A percentile compares a stretch with the other conserved stretches of the same genome.
Conservation (phyloP, 1,140 invertebrate genomes). For the Scaptomyza hsui region DNA sequence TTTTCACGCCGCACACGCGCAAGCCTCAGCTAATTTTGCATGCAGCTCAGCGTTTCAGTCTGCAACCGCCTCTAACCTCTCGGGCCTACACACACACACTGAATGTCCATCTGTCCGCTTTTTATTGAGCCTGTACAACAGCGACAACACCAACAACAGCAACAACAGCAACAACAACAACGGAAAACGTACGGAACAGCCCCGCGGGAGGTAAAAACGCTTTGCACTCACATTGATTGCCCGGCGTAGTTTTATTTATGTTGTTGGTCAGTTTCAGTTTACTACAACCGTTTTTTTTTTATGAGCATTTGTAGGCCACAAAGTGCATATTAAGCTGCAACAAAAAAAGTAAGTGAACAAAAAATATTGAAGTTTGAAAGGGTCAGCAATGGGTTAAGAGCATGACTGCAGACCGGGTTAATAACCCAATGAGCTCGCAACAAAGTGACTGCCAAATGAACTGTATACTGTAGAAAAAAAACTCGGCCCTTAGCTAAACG, state of each 20-base stretch:
- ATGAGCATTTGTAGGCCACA: slow-evolving; percentile 77
- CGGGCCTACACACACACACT: background rate
- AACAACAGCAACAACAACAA: slow-evolving; percentile 20
- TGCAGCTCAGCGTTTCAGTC: slow-evolving; percentile 74
- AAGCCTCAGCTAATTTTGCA: slow-evolving; percentile 74
- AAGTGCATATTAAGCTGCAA: slow-evolving; percentile 72
- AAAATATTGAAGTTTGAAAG: slow-evolving; percentile 29
- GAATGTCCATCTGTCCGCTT: slow-evolving; percentile 56
- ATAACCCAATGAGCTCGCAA: slow-evolving; percentile 36
- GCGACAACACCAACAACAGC: slow-evolving; percentile 10
- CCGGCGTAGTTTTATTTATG: slow-evolving; percentile 79
- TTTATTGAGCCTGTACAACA: slow-evolving; percentile 63
- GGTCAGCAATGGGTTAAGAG: slow-evolving; percentile 71
- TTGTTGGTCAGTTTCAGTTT: slow-evolving; percentile 61
- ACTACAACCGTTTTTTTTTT: slow-evolving; percentile 60
- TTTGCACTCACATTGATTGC: slow-evolving; percentile 81
- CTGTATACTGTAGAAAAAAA: slow-evolving; percentile 8
- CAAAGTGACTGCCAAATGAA: slow-evolving; percentile 32
- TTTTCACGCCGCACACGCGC: slow-evolving; percentile 77
- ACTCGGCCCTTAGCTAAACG: slow-evolving; percentile 1
- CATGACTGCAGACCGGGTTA: slow-evolving; percentile 34
- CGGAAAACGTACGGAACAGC: slow-evolving; percentile 35
- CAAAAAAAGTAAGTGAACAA: slow-evolving; percentile 11
- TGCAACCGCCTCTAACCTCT: background rate
- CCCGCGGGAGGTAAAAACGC: slow-evolving; percentile 77